Base-by-base conservation (phyloP, 1,140 invertebrate species). In the Drosophila orosa region DNA sequence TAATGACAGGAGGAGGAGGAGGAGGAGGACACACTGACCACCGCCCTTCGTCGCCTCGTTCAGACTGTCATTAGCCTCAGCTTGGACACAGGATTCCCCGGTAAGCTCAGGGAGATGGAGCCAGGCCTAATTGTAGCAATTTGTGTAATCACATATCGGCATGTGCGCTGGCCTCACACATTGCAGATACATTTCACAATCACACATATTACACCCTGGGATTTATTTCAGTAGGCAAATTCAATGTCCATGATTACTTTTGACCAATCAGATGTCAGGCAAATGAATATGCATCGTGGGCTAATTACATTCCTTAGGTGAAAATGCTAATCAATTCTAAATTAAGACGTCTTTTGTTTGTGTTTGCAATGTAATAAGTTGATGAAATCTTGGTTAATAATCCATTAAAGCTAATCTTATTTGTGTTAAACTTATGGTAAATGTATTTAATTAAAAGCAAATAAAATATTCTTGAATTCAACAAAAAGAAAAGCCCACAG, bases 61-160 rank as follows among this genome's bases (percentile, higher is more conserved):
- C 10, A n/a, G 17, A 27, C 62, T 77, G 74, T 85, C 67, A 84
- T 84, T 78, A 84, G 65, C 61, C 77, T n/a, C 35, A 10, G 44
- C 75, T 50, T 60, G 42, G 42, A 62, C 57, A 78, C 63, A 65
- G 62, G 66, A 72, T 59, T 62, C 37, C 10, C 24, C 35, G 29
- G 39, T 54, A 33, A 24, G 15, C 66, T 15, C 24, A 39, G 42
- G 27, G 29, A 78, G 58, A 65, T 61, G 29, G 29, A 29, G 29
- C n/a, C 60, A 37, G 59, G 63, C 39, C 74, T 71, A 78, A 84
- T 84, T 74, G 73, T 57, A 48, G 58, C 66, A 65, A 80, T 86
- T 84, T 81, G 59, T 66, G 72, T 83, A 74, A 65, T 84, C 55
- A 73, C 52, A 57, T 65, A 39, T 61, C 22, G 65, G 29, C 29